Conservation (phyloP, 2,113 vertebrate species). For the Sclerurus mexicanus region DNA sequence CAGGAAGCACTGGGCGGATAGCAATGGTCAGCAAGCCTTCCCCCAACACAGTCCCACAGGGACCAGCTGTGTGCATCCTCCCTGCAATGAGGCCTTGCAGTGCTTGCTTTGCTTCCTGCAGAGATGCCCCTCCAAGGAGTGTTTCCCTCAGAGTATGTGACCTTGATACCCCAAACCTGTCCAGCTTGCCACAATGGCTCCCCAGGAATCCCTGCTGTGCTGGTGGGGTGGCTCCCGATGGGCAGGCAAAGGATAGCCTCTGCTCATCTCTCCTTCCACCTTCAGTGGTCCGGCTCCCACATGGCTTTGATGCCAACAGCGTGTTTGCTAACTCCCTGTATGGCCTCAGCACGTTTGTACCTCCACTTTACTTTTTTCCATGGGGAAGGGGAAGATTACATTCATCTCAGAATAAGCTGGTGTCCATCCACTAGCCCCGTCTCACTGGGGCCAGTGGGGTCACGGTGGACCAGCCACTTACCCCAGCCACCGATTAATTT, state of each 20-base stretch:
- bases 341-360: background rate
- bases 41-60: fast-evolving
- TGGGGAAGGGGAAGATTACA: background rate
- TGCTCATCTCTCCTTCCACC: background rate
- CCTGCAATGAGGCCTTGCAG: background rate
- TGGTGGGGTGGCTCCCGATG: fast-evolving
- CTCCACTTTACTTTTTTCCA: fast-evolving
- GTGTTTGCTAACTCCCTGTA: background rate
- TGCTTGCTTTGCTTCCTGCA: background rate
- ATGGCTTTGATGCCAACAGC: fast-evolving
- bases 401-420: background rate
- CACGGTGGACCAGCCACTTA: background rate
- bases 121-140: background rate
- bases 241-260: background rate
- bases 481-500: background rate
- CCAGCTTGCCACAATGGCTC: fast-evolving
- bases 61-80: background rate
- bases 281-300: background rate
- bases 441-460: background rate
- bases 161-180: background rate
- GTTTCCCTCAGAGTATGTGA: background rate
- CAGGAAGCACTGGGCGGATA: fast-evolving
- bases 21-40: background rate
- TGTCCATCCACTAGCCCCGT: background rate
- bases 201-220: background rate